A percentile compares a stretch with the other conserved stretches of the same genome.
Evolutionary conservation across 2,797 vertebrate genomes (phyloP).

Genomic region (Siniperca obscura): DNA sequence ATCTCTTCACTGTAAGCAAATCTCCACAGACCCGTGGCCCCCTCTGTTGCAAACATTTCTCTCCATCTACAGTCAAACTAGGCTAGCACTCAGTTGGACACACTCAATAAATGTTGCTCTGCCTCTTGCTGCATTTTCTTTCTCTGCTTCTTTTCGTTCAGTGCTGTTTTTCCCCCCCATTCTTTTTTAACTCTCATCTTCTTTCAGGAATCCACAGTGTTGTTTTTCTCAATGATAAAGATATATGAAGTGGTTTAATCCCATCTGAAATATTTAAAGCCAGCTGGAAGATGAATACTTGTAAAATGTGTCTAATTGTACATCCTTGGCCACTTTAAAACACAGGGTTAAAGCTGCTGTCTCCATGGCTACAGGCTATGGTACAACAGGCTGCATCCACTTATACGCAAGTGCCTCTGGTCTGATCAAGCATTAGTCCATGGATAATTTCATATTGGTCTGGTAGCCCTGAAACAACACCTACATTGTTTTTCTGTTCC

Average conservation of each 20-base stretch:
- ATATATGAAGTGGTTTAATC: constrained; percentile 44
- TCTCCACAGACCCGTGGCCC: constrained; percentile 75
- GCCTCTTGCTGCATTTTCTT: constrained; percentile 56
- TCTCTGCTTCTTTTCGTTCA: constrained; percentile 32
- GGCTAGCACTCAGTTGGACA: constrained; percentile 74
- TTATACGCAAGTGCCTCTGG: constrained; percentile 73
- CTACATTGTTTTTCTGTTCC: constrained; percentile 64
- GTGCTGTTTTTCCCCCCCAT: not conserved
- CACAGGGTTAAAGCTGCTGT: constrained; percentile 72
- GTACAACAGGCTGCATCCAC: constrained; percentile 65
- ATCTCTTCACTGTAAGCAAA: constrained; percentile 79
- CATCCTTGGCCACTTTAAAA: constrained; percentile 62
- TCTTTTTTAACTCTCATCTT: constrained; percentile 12
- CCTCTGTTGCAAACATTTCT: constrained; percentile 63
- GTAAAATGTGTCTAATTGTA: constrained; percentile 64
- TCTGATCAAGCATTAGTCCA: constrained; percentile 77
- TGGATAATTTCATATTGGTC: constrained; percentile 74
- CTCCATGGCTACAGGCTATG: constrained; percentile 81
- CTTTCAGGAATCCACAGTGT: constrained; percentile 11
- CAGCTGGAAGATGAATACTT: constrained; percentile 39
- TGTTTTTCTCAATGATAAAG: constrained; percentile 21
- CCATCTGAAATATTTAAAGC: constrained; percentile 42
- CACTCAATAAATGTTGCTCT: constrained; percentile 69
- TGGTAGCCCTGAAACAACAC: constrained; percentile 65
- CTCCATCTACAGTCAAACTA: constrained; percentile 64